These are phyloP conservation scores for Xylocopa sonorina DNA, from an alignment of 1,140 invertebrate species.

Conservation along the genomic window DNA sequence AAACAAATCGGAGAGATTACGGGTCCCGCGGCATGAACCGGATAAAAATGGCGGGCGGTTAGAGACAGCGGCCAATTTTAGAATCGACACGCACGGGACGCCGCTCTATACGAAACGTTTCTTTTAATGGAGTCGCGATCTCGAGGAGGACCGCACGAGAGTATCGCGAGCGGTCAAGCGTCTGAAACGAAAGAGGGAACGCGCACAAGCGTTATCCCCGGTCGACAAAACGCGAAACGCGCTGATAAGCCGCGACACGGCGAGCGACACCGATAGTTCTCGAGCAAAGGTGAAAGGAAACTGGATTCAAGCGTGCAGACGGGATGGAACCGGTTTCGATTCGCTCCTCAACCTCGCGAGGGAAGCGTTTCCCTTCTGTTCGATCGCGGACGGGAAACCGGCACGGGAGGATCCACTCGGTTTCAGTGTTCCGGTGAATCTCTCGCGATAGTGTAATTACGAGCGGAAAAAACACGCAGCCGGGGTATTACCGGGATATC, in stretches of 20 bases:
- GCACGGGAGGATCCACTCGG: slow-evolving; percentile 1
- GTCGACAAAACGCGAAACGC: slow-evolving; percentile 15
- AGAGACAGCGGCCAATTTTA: too few species aligned
- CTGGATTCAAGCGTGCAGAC: slow-evolving; percentile 52
- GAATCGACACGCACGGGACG: not conserved
- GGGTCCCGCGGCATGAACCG: not conserved
- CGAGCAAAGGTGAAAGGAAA: slow-evolving; percentile 62
- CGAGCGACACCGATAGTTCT: slow-evolving; percentile 51
- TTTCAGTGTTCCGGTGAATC: not conserved
- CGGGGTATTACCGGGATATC: not conserved
- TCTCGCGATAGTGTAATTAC: slow-evolving; percentile 6
- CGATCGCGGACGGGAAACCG: not conserved
- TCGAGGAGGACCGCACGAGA: slow-evolving; percentile 22
- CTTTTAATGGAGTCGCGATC: slow-evolving; percentile 17
- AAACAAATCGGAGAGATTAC: slow-evolving; percentile 21
- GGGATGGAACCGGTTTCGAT: slow-evolving; percentile 58
- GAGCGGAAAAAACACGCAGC: not conserved
- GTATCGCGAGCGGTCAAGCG: not conserved
- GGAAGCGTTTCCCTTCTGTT: slow-evolving; percentile 19
- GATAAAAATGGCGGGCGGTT: not conserved
- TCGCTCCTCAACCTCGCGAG: slow-evolving; percentile 1
- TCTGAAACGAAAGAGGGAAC: not conserved
- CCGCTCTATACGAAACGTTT: too few species aligned
- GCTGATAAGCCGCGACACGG: slow-evolving; percentile 32
- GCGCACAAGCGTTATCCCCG: not conserved